Base-by-base conservation (phyloP, 1,140 invertebrate genomes). In the Patella vulgata region DNA sequence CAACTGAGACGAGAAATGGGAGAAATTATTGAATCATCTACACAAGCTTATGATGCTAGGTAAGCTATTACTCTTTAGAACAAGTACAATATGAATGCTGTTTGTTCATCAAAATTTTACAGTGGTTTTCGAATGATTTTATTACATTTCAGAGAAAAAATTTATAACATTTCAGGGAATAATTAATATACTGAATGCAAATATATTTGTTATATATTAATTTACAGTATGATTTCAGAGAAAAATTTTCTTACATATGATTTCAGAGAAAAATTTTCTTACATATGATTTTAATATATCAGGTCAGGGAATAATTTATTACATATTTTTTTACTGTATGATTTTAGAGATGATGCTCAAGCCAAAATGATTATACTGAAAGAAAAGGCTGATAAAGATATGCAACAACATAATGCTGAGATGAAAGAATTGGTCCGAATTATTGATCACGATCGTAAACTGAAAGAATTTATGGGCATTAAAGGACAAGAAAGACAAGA, bases 401-500 rank as follows among this genome's bases (percentile, higher is more conserved):
- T 88, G 19, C 86, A 86, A 46, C 83, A 83, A 44, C 88, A 89
- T 64, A 87, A 87, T 46, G 84, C 86, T 79, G 93, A 95, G 84
- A 93, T 95, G 87, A 90, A 92, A 46, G 93, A 95, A 75, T 87
- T 96, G 36, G 90, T 94, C 70, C 84, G 93, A 25, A 90, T 91
- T 40, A 84, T 95, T 25, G 93, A 95, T 68, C 92, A 95, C 78
- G 93, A 94, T 74, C 85, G 90, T 73, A 93, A 92, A 68, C 85
- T 95, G 5, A 90, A 93, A 75, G 90, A 93, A 73, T 96, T 96
- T 77, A 88, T 95, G 33, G 89, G 90, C 5, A 83, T 85, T 0
- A 95, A 95, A 81, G 92, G 92, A 1, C 92, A 94, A 63, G 91
- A 91, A 50, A 86, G 93, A 56, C 87, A 92, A 25, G 84, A 85